Percentiles rank a stretch among this genome's conserved stretches.
Evolutionary conservation across 2,888 invertebrate genomes (phyloP).

Genomic region (Argynnis bischoffii): DNA sequence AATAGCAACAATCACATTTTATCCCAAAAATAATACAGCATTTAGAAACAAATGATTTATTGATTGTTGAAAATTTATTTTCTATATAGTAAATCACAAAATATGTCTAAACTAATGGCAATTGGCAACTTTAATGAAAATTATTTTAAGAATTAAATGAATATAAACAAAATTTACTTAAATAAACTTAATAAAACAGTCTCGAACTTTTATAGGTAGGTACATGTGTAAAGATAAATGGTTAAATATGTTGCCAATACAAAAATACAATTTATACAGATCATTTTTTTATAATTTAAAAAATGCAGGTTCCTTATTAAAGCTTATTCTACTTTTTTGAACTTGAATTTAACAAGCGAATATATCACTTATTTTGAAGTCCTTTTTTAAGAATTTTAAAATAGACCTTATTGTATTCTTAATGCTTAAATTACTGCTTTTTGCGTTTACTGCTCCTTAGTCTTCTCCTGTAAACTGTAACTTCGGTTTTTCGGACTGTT

Average conservation of each 20-base stretch:
- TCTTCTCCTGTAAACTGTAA: conserved; percentile 56
- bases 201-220: conserved; percentile 11
- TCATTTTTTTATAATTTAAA: conserved; percentile 12
- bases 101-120: conserved; percentile 10
- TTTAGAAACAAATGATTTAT: conserved; percentile 27
- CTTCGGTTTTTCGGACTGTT: conserved; percentile 46
- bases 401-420: conserved; percentile 22
- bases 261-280: conserved; percentile 20
- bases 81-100: conserved; percentile 28
- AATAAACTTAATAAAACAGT: conserved; percentile 6
- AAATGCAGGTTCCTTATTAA: conserved; percentile 36
- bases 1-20: too few species aligned
- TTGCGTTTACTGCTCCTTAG: conserved; percentile 66
- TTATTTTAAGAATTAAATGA: neutral
- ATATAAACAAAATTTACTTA: neutral
- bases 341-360: conserved; percentile 16
- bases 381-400: conserved; percentile 4
- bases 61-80: conserved; percentile 20
- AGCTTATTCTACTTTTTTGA: conserved; percentile 34
- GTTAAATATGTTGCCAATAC: conserved; percentile 23
- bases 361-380: neutral
- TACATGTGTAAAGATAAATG: conserved; percentile 10
- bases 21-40: conserved; percentile 1
- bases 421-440: conserved; percentile 44
- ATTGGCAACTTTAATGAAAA: conserved; percentile 14